Base-by-base conservation (phyloP, 2,797 vertebrate genomes). In the Amphiprion clarkii region DNA sequence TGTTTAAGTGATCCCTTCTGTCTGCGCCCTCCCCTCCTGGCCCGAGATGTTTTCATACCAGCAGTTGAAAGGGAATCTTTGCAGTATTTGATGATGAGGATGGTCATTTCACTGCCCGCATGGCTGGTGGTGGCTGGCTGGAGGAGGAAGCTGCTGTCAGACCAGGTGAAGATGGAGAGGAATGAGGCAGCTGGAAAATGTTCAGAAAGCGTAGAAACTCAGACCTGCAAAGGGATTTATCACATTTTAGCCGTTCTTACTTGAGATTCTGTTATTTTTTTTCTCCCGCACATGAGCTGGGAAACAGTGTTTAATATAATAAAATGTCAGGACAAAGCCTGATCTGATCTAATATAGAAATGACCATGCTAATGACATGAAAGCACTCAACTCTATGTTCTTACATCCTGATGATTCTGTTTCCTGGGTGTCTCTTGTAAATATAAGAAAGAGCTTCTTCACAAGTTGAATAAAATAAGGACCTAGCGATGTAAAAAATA, bases 1-100 rank as follows among this genome's bases (percentile, higher is more conserved):
- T 88, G 89, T 93, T 93, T 90, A 90, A 91, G 92, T 90, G 84
- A 93, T 90, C 89, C 88, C 81, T 84, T 79, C 81, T 86, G 84
- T 73, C 82, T 81, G 74, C 51, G 68, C 80, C 87, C 92, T 90
- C 91, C 95, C 87, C 87, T 88, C 80, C 80, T 77, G 88, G 73
- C 77, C 87, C 53, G 71, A 87, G 90, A 90, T 89, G 89, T 86
- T 83, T 92, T 90, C 87, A 90, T 82, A 83, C 87, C 69, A 71
- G 66, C 64, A 76, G 72, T 81, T 92, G 84, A 94, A 92, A 92
- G 78, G 60, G 56, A 83, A 76, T 55, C 83, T 74, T 85, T 56
- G 67, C 77, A 33, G 78, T 75, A 84, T 89, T 82, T 88, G 87
- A 91, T 91, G 88, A 87, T 71, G 84, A 75, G 67, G 88, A 89